Base-by-base conservation (phyloP, 2,888 invertebrate species). In the Crepidodera aurea region DNA sequence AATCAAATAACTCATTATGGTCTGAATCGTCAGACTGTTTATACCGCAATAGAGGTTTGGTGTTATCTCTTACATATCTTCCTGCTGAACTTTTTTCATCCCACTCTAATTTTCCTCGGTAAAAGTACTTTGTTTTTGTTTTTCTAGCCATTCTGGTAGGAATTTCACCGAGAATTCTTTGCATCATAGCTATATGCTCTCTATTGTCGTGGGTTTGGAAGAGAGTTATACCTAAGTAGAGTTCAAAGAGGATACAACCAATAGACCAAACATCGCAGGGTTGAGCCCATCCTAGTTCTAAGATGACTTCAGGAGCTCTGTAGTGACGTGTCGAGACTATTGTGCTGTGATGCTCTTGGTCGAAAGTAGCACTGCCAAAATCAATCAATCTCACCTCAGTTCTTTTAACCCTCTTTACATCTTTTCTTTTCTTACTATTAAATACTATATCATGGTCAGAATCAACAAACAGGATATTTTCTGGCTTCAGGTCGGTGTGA, bases 251-350 rank as follows among this genome's bases (percentile, higher is more conserved):
- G 75, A 99, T 99, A 83, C 99, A 99, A 13, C 99, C 99, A 79
- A 99, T 93, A 51, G 98, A 98, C 99, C 99, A 99, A 63, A 99
- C 97, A 84, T 99, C 99, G 83, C 99, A 99, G n/a, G 98, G 96
- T 82, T 99, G 98, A 53, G 95, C 86, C 99, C 99, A 99, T 48
- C 98, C 99, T 73, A 99, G 85, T 85, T 99, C 99, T 92, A 97
- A 86, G 82, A 99, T 98, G 75, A 99, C 99, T 86, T 99, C 99
- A 1, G 99, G 99, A 72, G 99, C 96, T 80, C 99, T 86, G 84
- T 99, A 99, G 82, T 99, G 99, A 73, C 99, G 86, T 34, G 99
- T 99, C 69, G 98, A 98, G 50, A 99, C 98, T 80, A 99, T 98
- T 71, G 98, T 98, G 82, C 96, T 96, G 85, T 99, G 99, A 84